Evolutionary conservation across 2,113 vertebrate species (phyloP), one percentile per base, ranked within the genome.

Genomic region (Suricata suricatta): DNA sequence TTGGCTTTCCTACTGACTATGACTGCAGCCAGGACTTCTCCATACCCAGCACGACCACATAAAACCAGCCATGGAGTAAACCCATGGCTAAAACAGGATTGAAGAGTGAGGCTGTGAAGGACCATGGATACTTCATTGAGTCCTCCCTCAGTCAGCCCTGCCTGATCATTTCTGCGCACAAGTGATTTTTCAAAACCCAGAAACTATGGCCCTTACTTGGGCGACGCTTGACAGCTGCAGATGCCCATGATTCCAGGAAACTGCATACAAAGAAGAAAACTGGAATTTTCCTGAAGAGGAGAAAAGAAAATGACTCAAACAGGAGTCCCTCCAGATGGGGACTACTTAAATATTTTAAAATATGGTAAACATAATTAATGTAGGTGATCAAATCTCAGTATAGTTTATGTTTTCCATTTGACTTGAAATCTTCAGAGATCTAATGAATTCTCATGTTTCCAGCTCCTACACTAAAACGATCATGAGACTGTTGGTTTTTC

Each of bases 161-260:
- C 29, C 60, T 38, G 9, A 21, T 88, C 52, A 79, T 31, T 86
- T 93, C 69, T 63, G 10, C 33, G 1, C 64, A 68, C 8, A 54
- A 64, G 41, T 38, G 14, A 69, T 47, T 50, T 68, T 97, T 90
- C 72, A 92, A 66, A 96, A 77, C 79, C 31, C 33, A 74, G 68
- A 94, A 98, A 93, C 8, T 50, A 21, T 94, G 31, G 69, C 91
- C 93, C 99, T 99, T 99, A 99, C 99, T 98, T 98, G 98, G 99
- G 80, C 98, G 98, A 44, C 99, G 99, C 95, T 99, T 99, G 90
- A 98, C 96, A 72, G 99, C 98, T 2, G 98, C 98, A 86, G 98
- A 99, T 98, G 97, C 94, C 98, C 98, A 96, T 88, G 97, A 96
- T 97, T 97, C 98, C 96, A 99, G 96, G 91, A 98, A 98, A 98